Evolutionary conservation across 2,797 vertebrate species (phyloP), one percentile per base, ranked within the genome.

Genomic region (Channa striata): DNA sequence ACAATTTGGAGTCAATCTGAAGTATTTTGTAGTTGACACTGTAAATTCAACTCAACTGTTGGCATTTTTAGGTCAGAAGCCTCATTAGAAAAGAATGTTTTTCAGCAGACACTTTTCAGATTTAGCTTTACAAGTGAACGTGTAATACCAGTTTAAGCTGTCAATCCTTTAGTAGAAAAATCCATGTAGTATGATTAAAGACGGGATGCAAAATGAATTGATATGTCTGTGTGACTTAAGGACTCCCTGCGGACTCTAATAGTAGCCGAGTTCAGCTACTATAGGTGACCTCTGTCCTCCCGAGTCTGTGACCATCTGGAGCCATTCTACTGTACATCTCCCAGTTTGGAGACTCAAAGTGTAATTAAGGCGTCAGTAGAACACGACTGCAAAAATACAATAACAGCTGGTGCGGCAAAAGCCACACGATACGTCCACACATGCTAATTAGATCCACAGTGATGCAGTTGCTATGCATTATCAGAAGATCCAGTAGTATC

Each of bases 1-100:
- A 69, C 36, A 74, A 53, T 47, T 68, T 53, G 46, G 13, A 63
- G 51, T 49, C 43, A 64, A 20, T 49, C 50, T 30, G 2, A 66
- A 54, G 36, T 21, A 34, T 40, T 19, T 19, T 64, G 13, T 57
- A 21, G 64, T 23, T 72, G 49, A 42, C 30, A 52, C 44, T 47
- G n/a, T 17, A 52, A 68, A 74, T 30, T 23, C 51, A 19, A 25
- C 39, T 50, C 30, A 68, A 62, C 6, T 4, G 25, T 30, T 30
- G 25, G 6, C 25, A 1, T 30, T 30, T 30, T 30, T 30, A 30
- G 25, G 25, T 30, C 25, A 30, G 25, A 30, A n/a, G n/a, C n/a
- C n/a, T n/a, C n/a, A n/a, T n/a, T n/a, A n/a, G n/a, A 30, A 30
- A 30, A 30, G 23, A 20, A 60, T 10, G 57, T 17, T 48, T 11